Percentiles rank a stretch among this genome's conserved stretches.
phyloP scores from a whole-genome alignment of 1,140 invertebrate species.

The Drosophila neocordata region DNA sequence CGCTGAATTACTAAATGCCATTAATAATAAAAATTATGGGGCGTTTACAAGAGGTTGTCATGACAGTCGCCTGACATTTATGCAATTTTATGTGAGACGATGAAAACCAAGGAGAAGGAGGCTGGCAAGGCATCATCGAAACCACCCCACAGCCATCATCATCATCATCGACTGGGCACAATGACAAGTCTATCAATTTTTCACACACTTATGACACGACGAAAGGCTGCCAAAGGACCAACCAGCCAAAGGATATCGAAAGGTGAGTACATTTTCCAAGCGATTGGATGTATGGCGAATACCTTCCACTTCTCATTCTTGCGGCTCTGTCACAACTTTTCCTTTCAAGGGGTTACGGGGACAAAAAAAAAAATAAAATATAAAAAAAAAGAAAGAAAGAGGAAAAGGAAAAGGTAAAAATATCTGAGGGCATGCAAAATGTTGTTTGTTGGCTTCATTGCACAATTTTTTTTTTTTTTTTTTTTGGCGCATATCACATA shows the following conservation, averaged over 20 bases:
- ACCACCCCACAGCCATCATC: conserved; percentile 50
- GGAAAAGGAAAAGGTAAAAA: not conserved
- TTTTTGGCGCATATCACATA: conserved; percentile 55
- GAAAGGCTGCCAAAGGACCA: conserved; percentile 54
- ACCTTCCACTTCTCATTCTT: conserved; percentile 1
- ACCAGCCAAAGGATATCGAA: conserved; percentile 13
- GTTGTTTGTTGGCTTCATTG: conserved; percentile 66
- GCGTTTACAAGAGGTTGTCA: conserved; percentile 80
- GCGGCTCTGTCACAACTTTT: conserved; percentile 37
- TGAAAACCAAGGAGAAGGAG: conserved; percentile 25
- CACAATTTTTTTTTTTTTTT: conserved; percentile 38
- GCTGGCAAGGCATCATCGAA: conserved; percentile 26
- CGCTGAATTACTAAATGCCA: conserved; percentile 34
- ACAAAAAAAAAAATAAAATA: too few relatives aligned
- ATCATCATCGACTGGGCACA: conserved; percentile 24
- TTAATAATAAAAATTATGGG: conserved; percentile 81
- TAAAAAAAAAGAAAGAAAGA: not conserved
- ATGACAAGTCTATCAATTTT: conserved; percentile 80
- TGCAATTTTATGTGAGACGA: conserved; percentile 67
- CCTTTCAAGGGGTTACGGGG: conserved; percentile 35
- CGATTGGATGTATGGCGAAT: conserved; percentile 40
- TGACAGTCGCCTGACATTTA: conserved; percentile 80
- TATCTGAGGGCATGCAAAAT: conserved; percentile 66
- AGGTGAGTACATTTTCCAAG: conserved; percentile 39
- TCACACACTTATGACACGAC: conserved; percentile 73